A percentile compares a stretch with the other conserved stretches of the same genome.
These are phyloP conservation scores for Phoxinus dragarum DNA, from an alignment of 2,797 vertebrate genomes.

Conservation along the genomic window DNA sequence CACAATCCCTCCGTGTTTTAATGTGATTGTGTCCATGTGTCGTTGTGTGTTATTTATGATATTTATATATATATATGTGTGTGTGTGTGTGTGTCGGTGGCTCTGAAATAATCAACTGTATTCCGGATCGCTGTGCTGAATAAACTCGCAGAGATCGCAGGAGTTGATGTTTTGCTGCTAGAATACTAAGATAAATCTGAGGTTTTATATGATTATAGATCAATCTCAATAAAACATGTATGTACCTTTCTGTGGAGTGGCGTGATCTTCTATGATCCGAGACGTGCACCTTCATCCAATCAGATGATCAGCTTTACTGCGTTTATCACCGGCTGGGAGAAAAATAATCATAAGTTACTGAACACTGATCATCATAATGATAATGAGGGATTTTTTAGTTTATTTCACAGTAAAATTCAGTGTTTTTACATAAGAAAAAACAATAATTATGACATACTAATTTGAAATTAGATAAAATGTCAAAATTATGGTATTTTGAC, in stretches of 20 bases:
- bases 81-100: neutral
- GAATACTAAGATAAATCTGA: neutral
- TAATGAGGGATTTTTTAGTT: neutral
- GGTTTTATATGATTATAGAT: constrained; percentile 30
- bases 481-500: neutral
- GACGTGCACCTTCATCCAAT: neutral
- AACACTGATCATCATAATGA: neutral
- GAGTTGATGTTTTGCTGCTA: constrained; percentile 15
- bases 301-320: neutral
- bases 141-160: neutral
- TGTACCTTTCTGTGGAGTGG: neutral
- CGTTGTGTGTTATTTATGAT: constrained; percentile 30
- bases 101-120: constrained; percentile 8
- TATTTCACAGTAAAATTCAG: neutral
- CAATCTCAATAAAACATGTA: constrained; percentile 5
- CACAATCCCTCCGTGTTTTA: neutral
- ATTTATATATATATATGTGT: neutral
- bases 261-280: neutral
- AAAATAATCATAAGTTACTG: neutral
- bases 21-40: constrained; percentile 18
- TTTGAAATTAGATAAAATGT: neutral
- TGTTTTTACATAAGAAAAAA: neutral
- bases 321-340: neutral
- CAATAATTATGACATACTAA: neutral
- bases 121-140: neutral